Evolutionary conservation across 2,113 vertebrate genomes (phyloP), one percentile per base, ranked within the genome.

Genomic region (Apteryx mantelli): DNA sequence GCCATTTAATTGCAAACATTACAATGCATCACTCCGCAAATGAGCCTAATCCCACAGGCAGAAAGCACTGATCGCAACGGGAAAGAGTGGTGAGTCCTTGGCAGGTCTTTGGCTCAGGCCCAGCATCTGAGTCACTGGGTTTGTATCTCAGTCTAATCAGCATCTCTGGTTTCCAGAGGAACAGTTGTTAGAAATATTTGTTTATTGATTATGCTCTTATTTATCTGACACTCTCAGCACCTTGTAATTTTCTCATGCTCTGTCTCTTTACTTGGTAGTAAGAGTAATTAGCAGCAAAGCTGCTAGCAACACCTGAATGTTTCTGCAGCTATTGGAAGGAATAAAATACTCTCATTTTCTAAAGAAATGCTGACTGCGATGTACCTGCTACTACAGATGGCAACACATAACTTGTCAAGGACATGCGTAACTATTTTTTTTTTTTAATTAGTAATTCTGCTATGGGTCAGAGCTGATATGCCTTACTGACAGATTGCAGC

Each of bases 261-360:
- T 50, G 20, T 28, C 15, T 55, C 93, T 94, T 85, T 80, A 38
- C 93, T 93, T 61, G 17, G 30, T 91, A 85, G 5, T 79, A 89
- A 80, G 66, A 34, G 40, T 48, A 93, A 96, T 88, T 93, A 96
- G 42, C 58, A 81, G 68, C 24, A 96, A 94, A 93, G 61, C 42
- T 77, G 70, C 58, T 82, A 88, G 81, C 28, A 65, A 63, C 77
- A 94, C 70, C 74, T 91, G 69, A 74, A 34, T 52, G 38, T 84
- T 89, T 69, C 58, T 89, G 48, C 4, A 1, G 38, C 25, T 86
- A 46, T 7, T 74, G 18, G 63, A 74, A 88, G 77, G 32, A 86
- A 96, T 64, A 60, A 83, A 88, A 92, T n/a, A n/a, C 24, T 86
- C 60, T 88, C 13, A 19, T 76, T 94, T 88, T 64, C 52, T 91